These are phyloP conservation scores for Piaya cayana DNA, from an alignment of 2,113 vertebrate genomes.

Conservation along the genomic window DNA sequence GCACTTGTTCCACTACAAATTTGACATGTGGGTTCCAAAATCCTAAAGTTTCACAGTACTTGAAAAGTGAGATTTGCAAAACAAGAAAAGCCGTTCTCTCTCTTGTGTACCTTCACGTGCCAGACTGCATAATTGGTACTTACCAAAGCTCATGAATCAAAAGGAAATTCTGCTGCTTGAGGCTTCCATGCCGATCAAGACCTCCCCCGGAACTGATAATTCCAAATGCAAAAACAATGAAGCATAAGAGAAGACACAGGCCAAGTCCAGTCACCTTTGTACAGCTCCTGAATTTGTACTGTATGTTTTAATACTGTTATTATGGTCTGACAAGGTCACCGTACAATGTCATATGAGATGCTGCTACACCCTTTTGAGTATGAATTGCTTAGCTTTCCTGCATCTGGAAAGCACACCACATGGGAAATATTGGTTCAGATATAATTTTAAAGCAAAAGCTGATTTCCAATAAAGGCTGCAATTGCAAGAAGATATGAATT, in stretches of 20 bases:
- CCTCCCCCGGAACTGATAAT: background rate
- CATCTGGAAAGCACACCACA: conserved; percentile 10
- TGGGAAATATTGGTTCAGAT: conserved; percentile 67
- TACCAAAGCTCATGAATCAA: background rate
- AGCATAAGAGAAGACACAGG: background rate
- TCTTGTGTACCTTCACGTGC: background rate
- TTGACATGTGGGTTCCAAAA: background rate
- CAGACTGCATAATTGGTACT: background rate
- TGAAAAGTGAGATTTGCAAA: conserved; percentile 5
- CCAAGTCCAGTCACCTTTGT: background rate
- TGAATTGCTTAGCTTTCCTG: background rate
- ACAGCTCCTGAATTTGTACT: background rate
- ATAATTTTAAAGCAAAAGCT: conserved; percentile 71
- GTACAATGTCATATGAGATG: background rate
- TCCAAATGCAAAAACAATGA: background rate
- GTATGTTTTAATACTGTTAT: background rate
- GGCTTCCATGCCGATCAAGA: rapidly evolving
- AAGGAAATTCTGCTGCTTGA: background rate
- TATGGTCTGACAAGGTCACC: conserved; percentile 4
- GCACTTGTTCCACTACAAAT: background rate
- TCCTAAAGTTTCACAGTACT: background rate
- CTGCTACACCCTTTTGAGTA: background rate
- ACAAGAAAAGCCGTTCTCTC: conserved; percentile 3
- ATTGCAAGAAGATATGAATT: conserved; percentile 52
- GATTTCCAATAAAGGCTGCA: conserved; percentile 66